Evolutionary conservation across 1,140 invertebrate genomes (phyloP).

Genomic region (Myzus persicae): DNA sequence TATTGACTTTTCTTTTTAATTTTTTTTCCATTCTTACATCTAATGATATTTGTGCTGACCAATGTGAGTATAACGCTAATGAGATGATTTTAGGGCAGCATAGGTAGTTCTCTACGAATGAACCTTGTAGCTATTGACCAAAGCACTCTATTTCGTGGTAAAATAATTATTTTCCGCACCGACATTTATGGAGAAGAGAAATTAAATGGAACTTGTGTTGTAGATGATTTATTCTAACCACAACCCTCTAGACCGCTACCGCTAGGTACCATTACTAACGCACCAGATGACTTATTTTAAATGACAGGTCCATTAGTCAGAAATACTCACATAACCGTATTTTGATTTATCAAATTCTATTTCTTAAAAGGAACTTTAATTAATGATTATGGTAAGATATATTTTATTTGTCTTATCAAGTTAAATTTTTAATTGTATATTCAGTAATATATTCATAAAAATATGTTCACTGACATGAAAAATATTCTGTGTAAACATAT

Average conservation of each 20-base stretch:
- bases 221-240: slow-evolving; percentile 35
- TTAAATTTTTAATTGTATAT: not conserved
- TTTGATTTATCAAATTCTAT: slow-evolving; percentile 42
- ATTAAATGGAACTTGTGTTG: slow-evolving; percentile 17
- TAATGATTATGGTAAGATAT: not conserved
- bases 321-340: slow-evolving; percentile 9
- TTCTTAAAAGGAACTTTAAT: not conserved
- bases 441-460: not conserved
- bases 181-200: slow-evolving; percentile 25
- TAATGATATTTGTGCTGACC: not conserved
- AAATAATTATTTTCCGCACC: slow-evolving; percentile 2
- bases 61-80: not conserved
- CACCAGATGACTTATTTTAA: slow-evolving; percentile 21
- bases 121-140: not conserved
- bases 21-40: not conserved
- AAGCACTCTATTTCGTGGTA: not conserved
- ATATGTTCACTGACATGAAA: not conserved
- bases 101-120: not conserved
- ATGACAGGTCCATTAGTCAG: not conserved
- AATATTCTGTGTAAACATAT: not conserved
- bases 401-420: not conserved
- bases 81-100: not conserved
- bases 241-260: not conserved
- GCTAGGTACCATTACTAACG: not conserved
- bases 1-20: not conserved